Conservation (phyloP, 2,797 vertebrate genomes). For the Cryptoprocta ferox region DNA sequence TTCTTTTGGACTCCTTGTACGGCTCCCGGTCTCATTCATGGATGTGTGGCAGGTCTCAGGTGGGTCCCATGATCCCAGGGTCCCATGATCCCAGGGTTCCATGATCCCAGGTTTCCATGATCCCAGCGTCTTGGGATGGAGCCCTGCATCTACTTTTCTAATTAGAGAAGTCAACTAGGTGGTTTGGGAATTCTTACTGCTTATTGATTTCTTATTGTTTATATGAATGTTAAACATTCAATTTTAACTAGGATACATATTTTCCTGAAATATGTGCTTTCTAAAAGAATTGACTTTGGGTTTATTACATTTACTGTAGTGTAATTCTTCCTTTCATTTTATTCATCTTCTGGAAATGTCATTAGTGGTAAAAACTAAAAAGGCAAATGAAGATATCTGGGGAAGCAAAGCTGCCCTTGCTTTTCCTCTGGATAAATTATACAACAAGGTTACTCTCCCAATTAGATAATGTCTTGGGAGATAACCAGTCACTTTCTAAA, state of each 20-base stretch:
- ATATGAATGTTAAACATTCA: conserved; percentile 68
- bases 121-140: too few species aligned
- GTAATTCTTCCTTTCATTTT: conserved; percentile 69
- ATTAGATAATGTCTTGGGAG: conserved; percentile 71
- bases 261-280: conserved; percentile 72
- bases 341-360: conserved; percentile 76
- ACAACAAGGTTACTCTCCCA: conserved; percentile 81
- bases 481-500: conserved; percentile 62
- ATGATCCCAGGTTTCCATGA: too few species aligned
- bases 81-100: too few species aligned
- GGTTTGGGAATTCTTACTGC: conserved; percentile 49
- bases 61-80: too few species aligned
- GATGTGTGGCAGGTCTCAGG: too few species aligned
- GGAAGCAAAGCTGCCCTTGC: conserved; percentile 57
- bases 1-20: background rate
- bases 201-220: conserved; percentile 61
- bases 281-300: background rate
- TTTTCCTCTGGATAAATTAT: conserved; percentile 76
- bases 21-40: background rate
- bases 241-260: conserved; percentile 79
- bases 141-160: background rate
- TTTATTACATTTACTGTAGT: conserved; percentile 58
- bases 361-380: conserved; percentile 68
- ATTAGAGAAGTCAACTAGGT: conserved; percentile 10
- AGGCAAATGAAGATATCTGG: conserved; percentile 67